phyloP scores from a whole-genome alignment of 2,888 invertebrate genomes.

The Ophioninae sp. region DNA sequence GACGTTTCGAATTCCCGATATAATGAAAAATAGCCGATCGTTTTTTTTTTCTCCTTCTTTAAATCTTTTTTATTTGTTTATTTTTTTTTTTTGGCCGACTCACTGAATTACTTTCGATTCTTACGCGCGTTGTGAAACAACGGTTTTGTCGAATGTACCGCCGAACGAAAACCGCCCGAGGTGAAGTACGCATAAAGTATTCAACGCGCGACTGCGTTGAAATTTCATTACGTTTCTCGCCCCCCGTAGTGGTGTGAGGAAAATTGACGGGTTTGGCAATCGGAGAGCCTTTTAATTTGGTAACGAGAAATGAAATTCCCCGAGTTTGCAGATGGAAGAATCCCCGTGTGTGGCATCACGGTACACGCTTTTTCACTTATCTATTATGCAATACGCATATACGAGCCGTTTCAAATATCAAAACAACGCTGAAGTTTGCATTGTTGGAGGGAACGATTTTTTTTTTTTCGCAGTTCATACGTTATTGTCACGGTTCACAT shows the following conservation, averaged over 20 bases:
- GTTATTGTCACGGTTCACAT: too few relatives aligned
- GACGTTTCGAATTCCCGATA: background rate
- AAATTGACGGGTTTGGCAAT: background rate
- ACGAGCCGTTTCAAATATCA: background rate
- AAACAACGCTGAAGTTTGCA: background rate
- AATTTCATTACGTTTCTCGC: conserved; percentile 43
- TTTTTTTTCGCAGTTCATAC: too few relatives aligned
- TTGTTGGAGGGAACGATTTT: too few relatives aligned
- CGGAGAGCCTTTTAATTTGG: conserved; percentile 37
- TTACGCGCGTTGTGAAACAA: background rate
- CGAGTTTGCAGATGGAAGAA: conserved; percentile 7
- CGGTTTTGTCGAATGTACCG: background rate
- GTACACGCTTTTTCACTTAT: background rate
- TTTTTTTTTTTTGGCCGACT: background rate
- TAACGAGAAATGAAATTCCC: conserved; percentile 34
- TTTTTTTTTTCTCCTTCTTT: too few relatives aligned
- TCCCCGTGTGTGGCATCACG: background rate
- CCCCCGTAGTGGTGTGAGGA: background rate
- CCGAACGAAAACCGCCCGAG: background rate
- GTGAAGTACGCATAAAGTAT: conserved; percentile 28
- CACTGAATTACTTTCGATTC: background rate
- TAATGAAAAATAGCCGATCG: background rate
- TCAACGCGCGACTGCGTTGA: conserved; percentile 21
- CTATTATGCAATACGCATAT: background rate
- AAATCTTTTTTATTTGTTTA: too few relatives aligned